Conservation (phyloP, 2,888 invertebrate species). For the Calameuta filiformis region DNA sequence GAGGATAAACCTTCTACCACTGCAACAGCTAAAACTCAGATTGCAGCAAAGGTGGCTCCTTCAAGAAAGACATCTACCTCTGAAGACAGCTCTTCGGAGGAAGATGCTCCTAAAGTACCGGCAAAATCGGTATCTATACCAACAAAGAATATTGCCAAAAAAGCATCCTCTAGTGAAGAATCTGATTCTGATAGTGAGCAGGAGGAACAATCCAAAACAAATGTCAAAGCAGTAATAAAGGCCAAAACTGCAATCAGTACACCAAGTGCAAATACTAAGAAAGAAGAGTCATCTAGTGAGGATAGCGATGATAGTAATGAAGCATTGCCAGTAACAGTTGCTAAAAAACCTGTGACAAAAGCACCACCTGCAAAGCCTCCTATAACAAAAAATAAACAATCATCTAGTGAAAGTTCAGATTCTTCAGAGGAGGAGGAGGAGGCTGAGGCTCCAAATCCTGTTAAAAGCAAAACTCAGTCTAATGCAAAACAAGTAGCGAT, state of each 20-base stretch:
- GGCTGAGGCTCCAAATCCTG: conserved; percentile 22
- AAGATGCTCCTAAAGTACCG: conserved; percentile 30
- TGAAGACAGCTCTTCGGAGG: conserved; percentile 55
- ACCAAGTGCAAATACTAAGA: conserved; percentile 36
- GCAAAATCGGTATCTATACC: conserved; percentile 20
- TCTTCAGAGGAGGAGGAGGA: background rate
- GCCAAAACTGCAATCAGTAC: background rate
- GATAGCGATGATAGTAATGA: conserved; percentile 46
- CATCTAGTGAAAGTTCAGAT: conserved; percentile 35
- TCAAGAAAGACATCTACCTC: conserved; percentile 57
- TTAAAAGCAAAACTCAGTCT: conserved; percentile 26
- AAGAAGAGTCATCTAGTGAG: conserved; percentile 62
- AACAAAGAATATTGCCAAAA: conserved; percentile 29
- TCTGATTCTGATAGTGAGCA: conserved; percentile 32
- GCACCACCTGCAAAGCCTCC: conserved; percentile 22
- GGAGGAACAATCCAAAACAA: conserved; percentile 8
- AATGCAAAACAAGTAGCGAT: conserved; percentile 7
- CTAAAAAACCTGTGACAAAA: conserved; percentile 20
- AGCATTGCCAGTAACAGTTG: conserved; percentile 26
- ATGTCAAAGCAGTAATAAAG: conserved; percentile 45
- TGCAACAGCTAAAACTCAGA: conserved; percentile 46
- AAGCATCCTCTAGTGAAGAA: conserved; percentile 36
- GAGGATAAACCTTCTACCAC: conserved; percentile 43
- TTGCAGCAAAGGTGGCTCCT: conserved; percentile 36
- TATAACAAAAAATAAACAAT: conserved; percentile 29